Base-by-base conservation (phyloP, 2,113 vertebrate genomes). In the Edolisoma coerulescens region DNA sequence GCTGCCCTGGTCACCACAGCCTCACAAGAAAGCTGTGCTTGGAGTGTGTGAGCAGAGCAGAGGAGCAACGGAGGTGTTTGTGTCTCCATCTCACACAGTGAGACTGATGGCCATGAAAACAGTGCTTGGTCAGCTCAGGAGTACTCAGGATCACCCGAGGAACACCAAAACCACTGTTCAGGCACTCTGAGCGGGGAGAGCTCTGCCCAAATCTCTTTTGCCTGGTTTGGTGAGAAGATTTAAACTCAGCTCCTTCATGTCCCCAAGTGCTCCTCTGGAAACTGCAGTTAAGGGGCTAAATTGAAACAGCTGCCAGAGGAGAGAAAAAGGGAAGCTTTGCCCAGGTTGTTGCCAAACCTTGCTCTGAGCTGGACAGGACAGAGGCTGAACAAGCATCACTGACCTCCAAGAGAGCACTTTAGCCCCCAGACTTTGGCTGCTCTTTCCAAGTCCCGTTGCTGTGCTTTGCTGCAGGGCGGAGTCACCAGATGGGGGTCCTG, bases 61-160 rank as follows among this genome's bases (percentile, higher is more conserved):
- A 49, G 32, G 10, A n/a, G 37, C 39, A 53, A 37, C 47, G 41
- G 33, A 77, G 24, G 18, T 6, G 35, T 26, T 33, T 41, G 28
- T 67, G 60, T 44, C 35, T 83, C 75, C 4, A 3, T n/a, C 68
- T 74, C 12, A 13, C 20, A 24, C 23, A 12, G 59, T 4, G 21
- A 28, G 35, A 27, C 41, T 1, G 1, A 42, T 5, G 16, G 61
- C n/a, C 17, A 11, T 4, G 32, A 21, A 60, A 77, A 24, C 20
- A 69, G 61, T 0, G 0, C 53, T 64, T 37, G 67, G 6, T n/a
- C 13, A 26, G 35, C 24, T 73, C 63, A 28, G 23, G 60, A 39
- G n/a, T 32, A 13, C 13, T 76, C 14, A 23, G 57, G 49, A 57
- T 17, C 1, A 4, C 16, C 7, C 0, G 1, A 39, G 69, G 41